These are phyloP conservation scores for Pelmatolapia mariae DNA, from an alignment of 2,113 vertebrate species.

Conservation along the genomic window DNA sequence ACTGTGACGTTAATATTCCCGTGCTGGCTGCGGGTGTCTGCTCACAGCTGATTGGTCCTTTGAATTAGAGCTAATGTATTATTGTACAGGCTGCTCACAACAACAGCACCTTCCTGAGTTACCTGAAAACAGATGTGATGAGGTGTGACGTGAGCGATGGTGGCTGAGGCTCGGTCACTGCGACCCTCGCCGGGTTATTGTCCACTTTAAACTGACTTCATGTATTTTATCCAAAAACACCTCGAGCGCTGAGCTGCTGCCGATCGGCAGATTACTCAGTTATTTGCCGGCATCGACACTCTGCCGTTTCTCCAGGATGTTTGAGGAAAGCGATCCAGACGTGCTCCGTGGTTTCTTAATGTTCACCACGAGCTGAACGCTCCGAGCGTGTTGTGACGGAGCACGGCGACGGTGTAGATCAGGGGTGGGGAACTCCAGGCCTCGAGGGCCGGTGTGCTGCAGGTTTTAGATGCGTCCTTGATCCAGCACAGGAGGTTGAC, in stretches of 20 bases:
- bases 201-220: background rate
- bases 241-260: background rate
- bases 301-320: background rate
- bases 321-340: background rate
- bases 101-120: no score
- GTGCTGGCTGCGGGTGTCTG: no score
- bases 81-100: no score
- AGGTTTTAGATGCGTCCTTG: background rate
- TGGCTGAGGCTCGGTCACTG: no score
- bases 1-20: no score
- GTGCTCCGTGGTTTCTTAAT: background rate
- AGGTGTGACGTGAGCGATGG: no score
- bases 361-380: background rate
- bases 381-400: background rate
- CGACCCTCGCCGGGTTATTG: no score
- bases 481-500: accelerated
- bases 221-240: background rate
- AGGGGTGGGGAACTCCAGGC: background rate
- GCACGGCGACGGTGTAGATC: background rate
- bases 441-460: accelerated
- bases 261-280: accelerated
- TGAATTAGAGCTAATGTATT: no score
- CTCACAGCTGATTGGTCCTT: no score
- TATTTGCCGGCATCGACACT: background rate
- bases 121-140: no score